Base-by-base conservation (phyloP, 2,113 vertebrate genomes). In the Bujurquina vittata region DNA sequence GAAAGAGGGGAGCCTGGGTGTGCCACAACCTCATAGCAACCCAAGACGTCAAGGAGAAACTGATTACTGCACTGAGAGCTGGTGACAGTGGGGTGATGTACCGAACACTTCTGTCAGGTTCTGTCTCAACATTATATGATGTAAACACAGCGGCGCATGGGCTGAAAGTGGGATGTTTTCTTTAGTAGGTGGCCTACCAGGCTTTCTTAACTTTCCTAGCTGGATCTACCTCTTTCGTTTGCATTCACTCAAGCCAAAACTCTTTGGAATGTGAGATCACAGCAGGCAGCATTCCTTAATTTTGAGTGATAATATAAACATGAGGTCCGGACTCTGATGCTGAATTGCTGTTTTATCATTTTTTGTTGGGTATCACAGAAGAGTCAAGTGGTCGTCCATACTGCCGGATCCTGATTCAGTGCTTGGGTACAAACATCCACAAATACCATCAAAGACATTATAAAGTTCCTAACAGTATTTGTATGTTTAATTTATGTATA, bases 41-140 rank as follows among this genome's bases (percentile, higher is more conserved):
- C 40, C 11, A 26, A 81, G 79, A 81, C 86, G 89, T 84, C 77
- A 63, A 82, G 89, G 85, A 84, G 80, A 76, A 84, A 88, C 91
- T 84, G 90, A 65, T 85, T 85, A 54, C 87, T 83, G 86, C 84
- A 79, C 87, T 79, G 81, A 84, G 54, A 83, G 56, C 49, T 22
- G 37, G 80, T 52, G 79, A 59, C 67, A 63, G 33, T 60, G 78
- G 72, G 83, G 49, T 10, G 23, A 43, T 23, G n/a, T 65, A 29
- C 52, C 35, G 57, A 26, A 78, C 69, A 52, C 69, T 59, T 29
- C 55, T 46, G 63, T 61, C 52, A n/a, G 55, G 79, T 62, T 84
- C 26, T 15, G 60, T 33, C 33, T 33, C 33, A 33, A 35, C 37
- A 49, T 69, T 20, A 46, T 31, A 65, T 9, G 20, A 49, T 10